These are phyloP conservation scores for Lateolabrax maculatus DNA, from an alignment of 2,797 vertebrate species.

Conservation along the genomic window DNA sequence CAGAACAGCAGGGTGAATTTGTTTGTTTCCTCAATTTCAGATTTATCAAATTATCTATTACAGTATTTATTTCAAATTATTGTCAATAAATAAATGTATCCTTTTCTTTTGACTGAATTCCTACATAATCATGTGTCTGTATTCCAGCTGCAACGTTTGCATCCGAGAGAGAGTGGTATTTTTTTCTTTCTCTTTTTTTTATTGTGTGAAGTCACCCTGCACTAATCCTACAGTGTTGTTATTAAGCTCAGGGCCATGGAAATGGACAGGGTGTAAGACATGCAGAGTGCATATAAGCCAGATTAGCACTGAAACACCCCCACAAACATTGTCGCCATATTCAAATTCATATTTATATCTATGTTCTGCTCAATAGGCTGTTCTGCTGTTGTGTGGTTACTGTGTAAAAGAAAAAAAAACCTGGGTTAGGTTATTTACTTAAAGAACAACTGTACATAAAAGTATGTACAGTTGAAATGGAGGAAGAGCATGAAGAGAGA, in stretches of 20 bases:
- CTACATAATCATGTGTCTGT: conserved; percentile 22
- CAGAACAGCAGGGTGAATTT: not conserved
- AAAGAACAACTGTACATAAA: conserved; percentile 29
- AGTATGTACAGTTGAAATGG: conserved; percentile 24
- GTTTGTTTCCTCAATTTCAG: not conserved
- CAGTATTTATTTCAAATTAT: conserved; percentile 28
- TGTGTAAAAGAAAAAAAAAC: conserved; percentile 37
- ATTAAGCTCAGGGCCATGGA: conserved; percentile 84
- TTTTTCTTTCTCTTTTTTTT: conserved; percentile 64
- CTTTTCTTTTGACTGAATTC: conserved; percentile 39
- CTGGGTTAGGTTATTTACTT: conserved; percentile 31
- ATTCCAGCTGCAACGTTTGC: conserved; percentile 62
- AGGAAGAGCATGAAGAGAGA: conserved; percentile 7
- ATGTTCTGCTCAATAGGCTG: conserved; percentile 73
- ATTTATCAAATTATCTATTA: conserved; percentile 16
- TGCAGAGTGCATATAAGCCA: conserved; percentile 84
- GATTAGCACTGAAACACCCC: conserved; percentile 80
- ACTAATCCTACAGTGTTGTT: conserved; percentile 86
- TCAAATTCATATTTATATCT: conserved; percentile 79
- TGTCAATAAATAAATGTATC: not conserved
- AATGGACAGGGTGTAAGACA: conserved; percentile 84
- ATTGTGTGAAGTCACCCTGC: conserved; percentile 84
- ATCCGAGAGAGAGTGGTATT: conserved; percentile 45
- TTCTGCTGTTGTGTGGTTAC: conserved; percentile 54
- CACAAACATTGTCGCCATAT: conserved; percentile 80